A percentile compares a stretch with the other conserved stretches of the same genome.
phyloP scores from a whole-genome alignment of 2,888 invertebrate species.

The Pediacus dermestoides region DNA sequence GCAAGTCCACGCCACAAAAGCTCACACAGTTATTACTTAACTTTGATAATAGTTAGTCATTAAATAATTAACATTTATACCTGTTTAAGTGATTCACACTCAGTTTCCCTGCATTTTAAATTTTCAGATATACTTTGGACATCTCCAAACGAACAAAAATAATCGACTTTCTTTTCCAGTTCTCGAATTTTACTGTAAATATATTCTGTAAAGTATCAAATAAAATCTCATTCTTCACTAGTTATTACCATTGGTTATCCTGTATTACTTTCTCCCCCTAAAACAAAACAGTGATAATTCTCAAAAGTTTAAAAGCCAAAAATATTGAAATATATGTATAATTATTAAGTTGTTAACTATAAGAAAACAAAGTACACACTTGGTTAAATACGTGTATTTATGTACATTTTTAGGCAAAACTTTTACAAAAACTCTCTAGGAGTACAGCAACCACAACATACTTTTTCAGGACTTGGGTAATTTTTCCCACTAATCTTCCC shows the following conservation, averaged over 20 bases:
- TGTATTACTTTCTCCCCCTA: slow-evolving; percentile 18
- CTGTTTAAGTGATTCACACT: slow-evolving; percentile 34
- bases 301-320: neutral
- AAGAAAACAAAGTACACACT: no score
- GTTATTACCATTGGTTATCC: slow-evolving; percentile 34
- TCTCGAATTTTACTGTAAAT: slow-evolving; percentile 22
- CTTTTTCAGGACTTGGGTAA: no score
- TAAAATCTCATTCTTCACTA: slow-evolving; percentile 5
- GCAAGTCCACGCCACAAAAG: no score
- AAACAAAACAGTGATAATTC: slow-evolving; percentile 14
- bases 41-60: no score
- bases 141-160: slow-evolving; percentile 24
- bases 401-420: no score
- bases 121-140: slow-evolving; percentile 25
- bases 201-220: neutral
- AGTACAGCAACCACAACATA: no score
- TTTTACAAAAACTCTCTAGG: no score
- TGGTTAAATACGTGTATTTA: no score
- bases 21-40: no score
- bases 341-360: no score
- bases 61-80: slow-evolving; percentile 20
- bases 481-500: no score
- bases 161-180: slow-evolving; percentile 24
- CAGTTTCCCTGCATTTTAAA: slow-evolving; percentile 29
- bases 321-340: no score